phyloP scores from a whole-genome alignment of 1,140 invertebrate genomes.

The Tenebrio molitor region DNA sequence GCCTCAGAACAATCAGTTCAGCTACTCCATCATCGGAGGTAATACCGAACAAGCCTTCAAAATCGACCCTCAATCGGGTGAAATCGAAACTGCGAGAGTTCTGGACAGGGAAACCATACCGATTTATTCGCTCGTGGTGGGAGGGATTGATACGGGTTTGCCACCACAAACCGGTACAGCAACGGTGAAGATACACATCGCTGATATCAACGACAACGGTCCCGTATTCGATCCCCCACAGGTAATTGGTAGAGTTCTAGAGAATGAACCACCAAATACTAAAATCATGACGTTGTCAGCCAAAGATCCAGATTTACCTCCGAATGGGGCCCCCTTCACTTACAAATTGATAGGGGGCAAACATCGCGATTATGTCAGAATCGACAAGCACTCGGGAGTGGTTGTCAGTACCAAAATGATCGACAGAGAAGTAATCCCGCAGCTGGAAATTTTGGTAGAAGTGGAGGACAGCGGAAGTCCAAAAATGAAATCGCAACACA shows the following conservation, averaged over 20 bases:
- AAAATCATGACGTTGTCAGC: constrained; percentile 88
- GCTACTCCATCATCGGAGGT: constrained; percentile 89
- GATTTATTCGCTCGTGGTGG: constrained; percentile 85
- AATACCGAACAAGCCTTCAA: constrained; percentile 88
- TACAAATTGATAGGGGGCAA: constrained; percentile 85
- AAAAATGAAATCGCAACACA: constrained; percentile 83
- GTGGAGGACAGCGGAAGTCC: constrained; percentile 92
- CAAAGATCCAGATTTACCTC: constrained; percentile 90
- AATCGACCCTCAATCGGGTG: constrained; percentile 88
- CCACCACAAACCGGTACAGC: constrained; percentile 92
- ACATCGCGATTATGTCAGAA: constrained; percentile 80
- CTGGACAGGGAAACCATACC: constrained; percentile 88
- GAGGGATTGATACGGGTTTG: constrained; percentile 89
- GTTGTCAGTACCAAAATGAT: constrained; percentile 83
- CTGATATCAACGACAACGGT: constrained; percentile 95
- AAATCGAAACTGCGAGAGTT: constrained; percentile 80
- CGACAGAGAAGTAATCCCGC: constrained; percentile 85
- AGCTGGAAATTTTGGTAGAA: constrained; percentile 83
- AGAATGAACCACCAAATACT: constrained; percentile 90
- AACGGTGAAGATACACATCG: constrained; percentile 81
- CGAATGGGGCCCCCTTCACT: constrained; percentile 91
- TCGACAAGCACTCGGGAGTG: constrained; percentile 85
- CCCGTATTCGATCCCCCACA: constrained; percentile 83
- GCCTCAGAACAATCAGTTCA: constrained; percentile 92
- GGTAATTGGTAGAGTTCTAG: constrained; percentile 82